Evolutionary conservation across 2,113 vertebrate species (phyloP), one percentile per base, ranked within the genome.

Genomic region (Corythornis vintsioides): DNA sequence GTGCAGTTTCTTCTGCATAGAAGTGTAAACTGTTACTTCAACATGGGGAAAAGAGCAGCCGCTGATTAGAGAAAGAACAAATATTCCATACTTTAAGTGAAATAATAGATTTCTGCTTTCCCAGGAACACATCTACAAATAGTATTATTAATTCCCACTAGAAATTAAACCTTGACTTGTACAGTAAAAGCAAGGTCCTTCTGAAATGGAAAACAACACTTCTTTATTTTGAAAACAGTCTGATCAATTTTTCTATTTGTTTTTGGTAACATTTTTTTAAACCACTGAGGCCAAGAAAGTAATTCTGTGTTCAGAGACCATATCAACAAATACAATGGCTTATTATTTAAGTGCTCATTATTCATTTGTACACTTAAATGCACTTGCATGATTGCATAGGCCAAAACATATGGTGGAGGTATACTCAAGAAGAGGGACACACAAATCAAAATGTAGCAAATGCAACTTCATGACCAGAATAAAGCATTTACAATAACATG

Each of bases 351-450:
- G 28, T 13, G 22, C 2, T 80, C 20, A 4, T 48, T 77, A 16
- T 69, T 73, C 38, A 75, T 71, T 59, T 53, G 11, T 24, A 69
- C 25, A 16, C 16, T 43, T 69, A 90, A 69, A 77, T 26, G 20
- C 22, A 65, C 11, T 38, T 60, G 57, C 47, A 72, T 24, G 3
- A 24, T 5, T 45, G 69, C 3, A 22, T 3, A 2, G 35, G 13
- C 1, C 1, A 78, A 83, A 73, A 73, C 7, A 6, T 43, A 40
- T 7, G 52, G 33, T 3, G 0, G 16, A 24, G 3, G 2, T 19
- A 81, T 7, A 50, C 3, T 56, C 45, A 28, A 33, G 18, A 52
- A 66, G 17, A 60, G 6, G 5, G 10, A 85, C 79, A 87, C 29
- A 22, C 6, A 28, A 69, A 17, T 11, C 22, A 69, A 53, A 74